These are phyloP conservation scores for Erebia palarica DNA, from an alignment of 2,888 invertebrate genomes.

Conservation along the genomic window DNA sequence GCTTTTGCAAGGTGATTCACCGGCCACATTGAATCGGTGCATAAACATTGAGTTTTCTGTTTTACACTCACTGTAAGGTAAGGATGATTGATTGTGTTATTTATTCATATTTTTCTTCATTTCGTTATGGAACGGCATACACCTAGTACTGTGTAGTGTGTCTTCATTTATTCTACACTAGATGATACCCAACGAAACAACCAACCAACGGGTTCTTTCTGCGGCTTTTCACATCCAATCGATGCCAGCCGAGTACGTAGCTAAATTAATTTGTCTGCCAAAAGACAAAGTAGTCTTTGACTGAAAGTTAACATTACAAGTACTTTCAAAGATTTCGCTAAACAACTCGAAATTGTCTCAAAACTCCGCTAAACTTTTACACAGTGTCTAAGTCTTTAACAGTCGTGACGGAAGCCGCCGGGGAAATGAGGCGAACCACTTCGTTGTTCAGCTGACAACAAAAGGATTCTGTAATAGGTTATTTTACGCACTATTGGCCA, in stretches of 20 bases:
- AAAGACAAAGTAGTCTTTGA: slow-evolving; percentile 18
- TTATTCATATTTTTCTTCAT: not conserved
- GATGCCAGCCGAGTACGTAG: not conserved
- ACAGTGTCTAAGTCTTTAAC: slow-evolving; percentile 24
- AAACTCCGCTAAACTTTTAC: slow-evolving; percentile 27
- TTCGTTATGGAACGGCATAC: too few species aligned
- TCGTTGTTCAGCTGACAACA: slow-evolving; percentile 56
- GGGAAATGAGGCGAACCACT: slow-evolving; percentile 45
- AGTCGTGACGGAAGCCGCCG: slow-evolving; percentile 34
- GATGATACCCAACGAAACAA: too few species aligned
- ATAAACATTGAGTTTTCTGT: slow-evolving; percentile 25
- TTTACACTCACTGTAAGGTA: not conserved
- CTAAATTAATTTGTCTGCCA: slow-evolving; percentile 11
- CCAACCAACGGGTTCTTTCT: too few species aligned
- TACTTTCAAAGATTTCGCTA: slow-evolving; percentile 11
- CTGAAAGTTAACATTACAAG: slow-evolving; percentile 22
- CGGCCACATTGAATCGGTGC: slow-evolving; percentile 47
- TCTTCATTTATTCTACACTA: too few species aligned
- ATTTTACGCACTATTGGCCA: slow-evolving; percentile 58
- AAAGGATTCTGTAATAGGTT: slow-evolving; percentile 62
- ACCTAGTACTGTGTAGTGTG: too few species aligned
- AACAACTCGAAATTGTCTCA: slow-evolving; percentile 28
- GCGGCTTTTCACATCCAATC: too few species aligned
- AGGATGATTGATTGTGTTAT: slow-evolving; percentile 4
- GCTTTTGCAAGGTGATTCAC: slow-evolving; percentile 59